Evolutionary conservation across 2,797 vertebrate genomes (phyloP).

Genomic region (Chelon auratus): DNA sequence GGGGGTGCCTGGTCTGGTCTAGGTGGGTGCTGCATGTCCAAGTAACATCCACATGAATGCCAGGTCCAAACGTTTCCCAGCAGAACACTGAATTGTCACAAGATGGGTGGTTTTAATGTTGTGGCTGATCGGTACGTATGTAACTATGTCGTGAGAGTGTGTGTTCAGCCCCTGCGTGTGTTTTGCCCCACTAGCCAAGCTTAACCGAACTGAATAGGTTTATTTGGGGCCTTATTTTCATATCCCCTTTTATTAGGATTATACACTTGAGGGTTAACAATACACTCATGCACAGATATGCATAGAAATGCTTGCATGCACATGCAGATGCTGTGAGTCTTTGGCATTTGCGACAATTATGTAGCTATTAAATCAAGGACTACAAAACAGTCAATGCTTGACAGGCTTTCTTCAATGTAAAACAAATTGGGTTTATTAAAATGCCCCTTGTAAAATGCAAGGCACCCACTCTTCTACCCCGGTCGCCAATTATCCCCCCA

Average conservation of each 20-base stretch:
- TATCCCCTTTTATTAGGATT: constrained; percentile 54
- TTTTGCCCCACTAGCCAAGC: constrained; percentile 47
- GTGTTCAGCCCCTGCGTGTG: constrained; percentile 9
- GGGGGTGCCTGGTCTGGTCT: no score
- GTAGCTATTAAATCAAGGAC: constrained; percentile 81
- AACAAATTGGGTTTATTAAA: constrained; percentile 85
- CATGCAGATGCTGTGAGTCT: constrained; percentile 54
- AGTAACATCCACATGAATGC: no score
- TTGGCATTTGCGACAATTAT: constrained; percentile 84
- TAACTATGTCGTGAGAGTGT: constrained; percentile 9
- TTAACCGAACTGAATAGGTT: constrained; percentile 57
- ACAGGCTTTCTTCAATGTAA: constrained; percentile 79
- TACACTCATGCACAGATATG: constrained; percentile 32
- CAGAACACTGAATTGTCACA: no score
- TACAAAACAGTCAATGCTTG: constrained; percentile 76
- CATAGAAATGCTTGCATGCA: constrained; percentile 40
- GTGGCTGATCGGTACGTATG: constrained; percentile 9
- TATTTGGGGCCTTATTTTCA: constrained; percentile 52
- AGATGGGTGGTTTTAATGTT: no score
- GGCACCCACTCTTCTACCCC: constrained; percentile 70
- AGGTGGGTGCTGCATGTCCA: no score
- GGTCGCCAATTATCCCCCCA: constrained; percentile 71
- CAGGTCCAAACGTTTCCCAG: no score
- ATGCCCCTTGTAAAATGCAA: constrained; percentile 72
- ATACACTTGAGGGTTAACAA: constrained; percentile 39